These are phyloP conservation scores for Machimus rusticus DNA, from an alignment of 2,888 invertebrate genomes.

Conservation along the genomic window DNA sequence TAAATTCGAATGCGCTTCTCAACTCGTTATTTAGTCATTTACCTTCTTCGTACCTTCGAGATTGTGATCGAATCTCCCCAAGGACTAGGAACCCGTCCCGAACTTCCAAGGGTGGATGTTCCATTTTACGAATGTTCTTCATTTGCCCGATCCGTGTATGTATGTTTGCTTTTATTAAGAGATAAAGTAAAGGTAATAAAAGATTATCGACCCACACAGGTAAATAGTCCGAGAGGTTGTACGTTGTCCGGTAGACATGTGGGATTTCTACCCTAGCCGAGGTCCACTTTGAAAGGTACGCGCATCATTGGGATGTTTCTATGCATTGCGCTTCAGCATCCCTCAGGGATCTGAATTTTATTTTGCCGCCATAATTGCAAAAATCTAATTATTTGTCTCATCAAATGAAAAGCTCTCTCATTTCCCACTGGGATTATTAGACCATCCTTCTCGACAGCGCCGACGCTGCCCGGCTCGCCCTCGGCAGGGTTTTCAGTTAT, in stretches of 20 bases:
- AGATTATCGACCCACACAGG: conserved; percentile 32
- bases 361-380: conserved; percentile 46
- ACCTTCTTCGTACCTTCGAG: not conserved
- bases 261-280: not conserved
- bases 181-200: conserved; percentile 40
- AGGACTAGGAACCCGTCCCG: not conserved
- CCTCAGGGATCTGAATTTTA: conserved; percentile 26
- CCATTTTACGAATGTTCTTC: not conserved
- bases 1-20: conserved; percentile 31
- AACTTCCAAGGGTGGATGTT: not conserved
- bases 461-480: not conserved
- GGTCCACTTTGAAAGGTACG: not conserved
- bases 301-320: not conserved
- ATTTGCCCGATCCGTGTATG: not conserved
- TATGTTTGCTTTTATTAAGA: conserved; percentile 9
- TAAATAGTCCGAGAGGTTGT: not conserved
- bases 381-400: conserved; percentile 47
- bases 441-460: conserved; percentile 26
- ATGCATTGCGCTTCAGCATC: conserved; percentile 16
- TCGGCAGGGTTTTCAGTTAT: conserved; percentile 31
- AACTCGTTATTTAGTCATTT: conserved; percentile 44
- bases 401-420: conserved; percentile 47
- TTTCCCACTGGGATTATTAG: conserved; percentile 45
- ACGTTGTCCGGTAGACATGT: not conserved
- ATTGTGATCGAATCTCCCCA: not conserved